Evolutionary conservation across 2,797 vertebrate genomes (phyloP), one percentile per base, ranked within the genome.

Genomic region (Myotis vivesi): DNA sequence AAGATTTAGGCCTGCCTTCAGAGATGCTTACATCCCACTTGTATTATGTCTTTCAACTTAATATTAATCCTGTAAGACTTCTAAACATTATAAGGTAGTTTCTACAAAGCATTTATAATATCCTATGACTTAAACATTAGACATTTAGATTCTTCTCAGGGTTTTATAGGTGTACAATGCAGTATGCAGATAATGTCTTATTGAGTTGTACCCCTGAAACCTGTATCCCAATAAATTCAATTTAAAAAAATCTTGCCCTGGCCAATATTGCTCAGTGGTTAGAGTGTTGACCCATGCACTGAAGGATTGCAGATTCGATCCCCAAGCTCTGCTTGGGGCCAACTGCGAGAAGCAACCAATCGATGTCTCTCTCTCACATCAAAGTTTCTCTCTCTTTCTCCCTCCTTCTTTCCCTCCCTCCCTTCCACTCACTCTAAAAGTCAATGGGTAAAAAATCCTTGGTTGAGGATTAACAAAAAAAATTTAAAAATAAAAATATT

Each of bases 81-180:
- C 5, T 82, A 25, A 6, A 64, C 69, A 59, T 71, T 80, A 33
- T 68, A 85, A 85, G 16, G 44, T 41, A 91, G n/a, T 75, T 73
- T 91, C 49, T 38, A 81, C 6, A 83, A 86, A 89, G 44, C 82
- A 51, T 55, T 86, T 16, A 80, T 55, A 80, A 87, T 41, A 81
- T 23, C 66, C 12, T 68, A 53, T n/a, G 16, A 62, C 30, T n/a
- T 89, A 87, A 92, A 83, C 72, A 68, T 68, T n/a, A 83, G 46
- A 89, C 22, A 83, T 71, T 91, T 77, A 46, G 59, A 89, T 93
- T 94, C 71, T 89, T 89, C 20, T 79, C 38, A 91, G 53, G 17
- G 46, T 73, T 91, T 68, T 36, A 33, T 68, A 33, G 64, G 64
- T 33, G 64, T 17, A 68, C 17, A 36, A 68, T 68, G n/a, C 17